Evolutionary conservation across 2,113 vertebrate species (phyloP).

Genomic region (Vimba vimba): DNA sequence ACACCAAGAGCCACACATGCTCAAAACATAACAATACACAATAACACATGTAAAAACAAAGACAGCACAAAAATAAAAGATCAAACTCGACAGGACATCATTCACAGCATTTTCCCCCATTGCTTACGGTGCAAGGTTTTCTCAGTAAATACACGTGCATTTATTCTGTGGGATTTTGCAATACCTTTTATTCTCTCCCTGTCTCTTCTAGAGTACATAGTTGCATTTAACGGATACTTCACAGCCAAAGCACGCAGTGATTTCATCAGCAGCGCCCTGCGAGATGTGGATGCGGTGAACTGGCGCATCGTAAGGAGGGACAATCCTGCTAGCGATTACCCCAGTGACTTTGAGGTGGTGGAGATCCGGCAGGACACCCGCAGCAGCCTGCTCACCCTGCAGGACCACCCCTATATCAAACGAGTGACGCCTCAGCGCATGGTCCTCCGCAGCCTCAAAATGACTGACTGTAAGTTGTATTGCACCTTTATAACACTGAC

Average conservation of each 20-base stretch:
- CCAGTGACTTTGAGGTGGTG: slow-evolving; percentile 97
- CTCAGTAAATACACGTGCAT: neutral
- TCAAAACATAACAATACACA: no score
- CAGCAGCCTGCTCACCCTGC: slow-evolving; percentile 83
- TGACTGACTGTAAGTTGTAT: slow-evolving; percentile 83
- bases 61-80: no score
- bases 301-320: slow-evolving; percentile 94
- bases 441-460: slow-evolving; percentile 92
- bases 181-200: slow-evolving; percentile 21
- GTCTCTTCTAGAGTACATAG: slow-evolving; percentile 87
- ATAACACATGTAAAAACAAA: no score
- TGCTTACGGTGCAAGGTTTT: neutral
- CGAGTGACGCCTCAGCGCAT: slow-evolving; percentile 93
- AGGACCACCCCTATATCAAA: slow-evolving; percentile 96
- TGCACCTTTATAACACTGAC: no score
- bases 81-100: no score
- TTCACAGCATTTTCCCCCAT: no score
- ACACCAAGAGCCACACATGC: no score
- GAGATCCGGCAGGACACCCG: slow-evolving; percentile 87
- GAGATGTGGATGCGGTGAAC: slow-evolving; percentile 79
- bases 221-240: slow-evolving; percentile 89
- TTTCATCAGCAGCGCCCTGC: slow-evolving; percentile 93
- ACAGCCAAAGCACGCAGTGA: slow-evolving; percentile 93
- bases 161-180: neutral
- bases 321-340: slow-evolving; percentile 96